A percentile compares a stretch with the other conserved stretches of the same genome.
These are phyloP conservation scores for Oscheius myriophilus DNA, from an alignment of 2,888 invertebrate species.

Conservation along the genomic window DNA sequence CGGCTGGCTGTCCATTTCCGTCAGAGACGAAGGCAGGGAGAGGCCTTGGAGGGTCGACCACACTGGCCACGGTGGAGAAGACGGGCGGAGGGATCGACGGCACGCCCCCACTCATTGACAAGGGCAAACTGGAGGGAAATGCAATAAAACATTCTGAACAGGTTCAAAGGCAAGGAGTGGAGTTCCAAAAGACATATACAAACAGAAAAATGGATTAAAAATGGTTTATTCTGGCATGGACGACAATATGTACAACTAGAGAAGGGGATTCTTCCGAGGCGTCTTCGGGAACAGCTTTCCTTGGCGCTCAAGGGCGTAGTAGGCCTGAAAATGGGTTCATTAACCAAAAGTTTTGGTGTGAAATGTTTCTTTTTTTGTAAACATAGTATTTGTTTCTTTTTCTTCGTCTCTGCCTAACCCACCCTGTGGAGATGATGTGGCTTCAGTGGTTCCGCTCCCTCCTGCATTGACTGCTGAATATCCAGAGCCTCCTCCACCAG, in stretches of 20 bases:
- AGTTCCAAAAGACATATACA: too few species aligned
- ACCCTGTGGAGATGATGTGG: constrained; percentile 49
- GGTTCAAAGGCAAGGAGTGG: too few species aligned
- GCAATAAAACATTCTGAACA: too few species aligned
- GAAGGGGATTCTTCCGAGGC: constrained; percentile 40
- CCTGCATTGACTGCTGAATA: constrained; percentile 32
- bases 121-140: background rate
- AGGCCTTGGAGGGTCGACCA: constrained; percentile 45
- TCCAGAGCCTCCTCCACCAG: constrained; percentile 87
- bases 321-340: constrained; percentile 39
- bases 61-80: constrained; percentile 43
- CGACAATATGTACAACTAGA: constrained; percentile 28
- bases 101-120: constrained; percentile 28
- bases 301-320: constrained; percentile 47
- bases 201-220: too few species aligned
- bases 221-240: too few species aligned
- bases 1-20: constrained; percentile 11
- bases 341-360: too few species aligned
- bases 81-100: constrained; percentile 48
- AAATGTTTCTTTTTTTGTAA: too few species aligned
- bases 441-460: constrained; percentile 43
- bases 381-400: background rate
- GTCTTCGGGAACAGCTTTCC: constrained; percentile 65
- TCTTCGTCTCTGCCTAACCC: background rate
- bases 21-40: constrained; percentile 22